A percentile compares a stretch with the other conserved stretches of the same genome.
These are phyloP conservation scores for Copidosoma aretas DNA, from an alignment of 2,888 invertebrate genomes.

Conservation along the genomic window DNA sequence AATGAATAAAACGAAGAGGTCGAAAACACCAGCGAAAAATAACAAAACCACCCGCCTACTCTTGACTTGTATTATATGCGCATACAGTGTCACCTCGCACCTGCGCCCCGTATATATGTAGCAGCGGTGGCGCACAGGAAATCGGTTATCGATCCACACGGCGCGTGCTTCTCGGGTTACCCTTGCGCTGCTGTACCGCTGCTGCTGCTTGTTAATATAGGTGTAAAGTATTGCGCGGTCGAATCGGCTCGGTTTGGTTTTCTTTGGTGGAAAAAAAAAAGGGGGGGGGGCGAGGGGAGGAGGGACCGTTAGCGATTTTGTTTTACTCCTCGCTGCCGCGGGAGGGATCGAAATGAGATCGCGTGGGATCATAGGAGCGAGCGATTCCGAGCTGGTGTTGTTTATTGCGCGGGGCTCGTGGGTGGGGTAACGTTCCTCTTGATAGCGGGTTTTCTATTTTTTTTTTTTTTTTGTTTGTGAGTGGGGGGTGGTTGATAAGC, in stretches of 20 bases:
- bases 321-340: constrained; percentile 2
- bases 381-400: too few species aligned
- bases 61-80: constrained; percentile 1
- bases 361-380: constrained; percentile 10
- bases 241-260: too few species aligned
- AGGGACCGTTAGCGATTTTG: neutral
- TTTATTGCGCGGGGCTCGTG: too few species aligned
- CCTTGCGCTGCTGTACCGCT: neutral
- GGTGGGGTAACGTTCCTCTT: too few species aligned
- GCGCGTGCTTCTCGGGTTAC: constrained; percentile 21
- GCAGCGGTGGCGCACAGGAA: constrained; percentile 31
- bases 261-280: neutral
- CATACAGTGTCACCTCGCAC: constrained; percentile 32
- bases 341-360: constrained; percentile 19
- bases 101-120: constrained; percentile 1
- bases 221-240: too few species aligned
- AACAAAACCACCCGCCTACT: too few species aligned
- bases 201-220: too few species aligned
- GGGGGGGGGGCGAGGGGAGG: neutral
- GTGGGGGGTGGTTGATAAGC: too few species aligned
- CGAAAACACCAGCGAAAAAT: too few species aligned
- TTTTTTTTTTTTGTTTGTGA: too few species aligned
- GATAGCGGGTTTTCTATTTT: too few species aligned
- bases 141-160: constrained; percentile 38
- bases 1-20: too few species aligned